Percentiles rank a stretch among this genome's conserved stretches.
phyloP scores from a whole-genome alignment of 2,113 vertebrate species.

The Empidonax alnorum region DNA sequence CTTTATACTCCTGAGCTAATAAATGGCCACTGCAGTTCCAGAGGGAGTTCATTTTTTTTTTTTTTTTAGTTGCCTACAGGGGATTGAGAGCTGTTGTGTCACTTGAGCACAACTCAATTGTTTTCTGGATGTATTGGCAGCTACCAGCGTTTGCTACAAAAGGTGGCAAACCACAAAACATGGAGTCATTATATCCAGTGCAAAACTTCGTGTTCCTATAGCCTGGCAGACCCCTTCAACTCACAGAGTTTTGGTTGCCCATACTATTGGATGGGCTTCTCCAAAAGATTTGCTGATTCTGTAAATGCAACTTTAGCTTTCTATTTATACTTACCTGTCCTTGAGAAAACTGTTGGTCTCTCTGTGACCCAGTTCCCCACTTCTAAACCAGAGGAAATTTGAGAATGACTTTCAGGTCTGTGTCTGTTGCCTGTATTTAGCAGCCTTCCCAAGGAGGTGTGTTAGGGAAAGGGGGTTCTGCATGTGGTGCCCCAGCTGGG shows the following conservation, averaged over 20 bases:
- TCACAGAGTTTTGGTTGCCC: background rate
- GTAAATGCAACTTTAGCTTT: background rate
- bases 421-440: background rate
- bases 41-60: background rate
- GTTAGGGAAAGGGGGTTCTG: background rate
- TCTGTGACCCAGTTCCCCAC: background rate
- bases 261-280: background rate
- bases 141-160: background rate
- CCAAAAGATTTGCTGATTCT: background rate
- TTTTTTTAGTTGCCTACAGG: background rate
- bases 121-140: background rate
- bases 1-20: conserved; percentile 12
- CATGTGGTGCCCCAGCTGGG: background rate
- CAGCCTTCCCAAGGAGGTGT: background rate
- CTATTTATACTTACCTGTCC: rapidly evolving
- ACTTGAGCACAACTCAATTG: background rate
- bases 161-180: background rate
- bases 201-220: background rate
- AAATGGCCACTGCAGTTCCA: background rate
- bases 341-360: background rate
- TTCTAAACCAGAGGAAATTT: background rate
- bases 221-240: background rate
- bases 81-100: background rate
- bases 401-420: background rate
- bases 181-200: background rate